Evolutionary conservation across 2,113 vertebrate genomes (phyloP), one percentile per base, ranked within the genome.

Genomic region (Hassar affinis): DNA sequence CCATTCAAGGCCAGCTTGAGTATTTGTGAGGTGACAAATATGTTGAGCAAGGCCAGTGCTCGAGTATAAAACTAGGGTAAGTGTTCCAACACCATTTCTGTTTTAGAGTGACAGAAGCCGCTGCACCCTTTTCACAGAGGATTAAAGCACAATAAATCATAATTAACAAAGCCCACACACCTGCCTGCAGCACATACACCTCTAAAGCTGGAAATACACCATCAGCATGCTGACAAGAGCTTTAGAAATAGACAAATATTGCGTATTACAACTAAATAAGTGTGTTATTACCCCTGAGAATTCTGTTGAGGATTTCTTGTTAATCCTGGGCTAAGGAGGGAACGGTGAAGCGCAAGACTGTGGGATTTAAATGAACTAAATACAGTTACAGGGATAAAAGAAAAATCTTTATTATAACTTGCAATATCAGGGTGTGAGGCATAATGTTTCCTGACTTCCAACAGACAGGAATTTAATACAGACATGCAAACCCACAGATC

Each of bases 301-400:
- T 84, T 51, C 85, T 62, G 85, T 66, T 85, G 84, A 82, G 82
- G 85, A 85, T 87, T 78, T 64, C 79, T 62, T 83, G 59, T 83
- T 90, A 93, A 94, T 92, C 92, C 87, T 20, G 7, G 18, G 66
- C 42, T 79, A 87, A 91, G 88, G 82, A 89, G 86, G 42, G 52
- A 86, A 87, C 62, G 85, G 64, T 78, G 85, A 85, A 82, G 86
- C 85, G 81, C 86, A 86, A 78, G 49, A 87, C 85, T 72, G 38
- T 12, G 86, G 88, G 89, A 89, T 90, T 89, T 87, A 88, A 83
- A 85, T 9, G 5, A 51, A 54, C 87, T 85, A 86, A 88, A 88
- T 87, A 90, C 86, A 89, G 87, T 89, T 78, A 38, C 38, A 12
- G 74, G 88, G 88, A 88, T 89, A 86, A 90, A 8, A 86, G 83